Base-by-base conservation (phyloP, 2,888 invertebrate genomes). In the Leptogaster cylindrica region DNA sequence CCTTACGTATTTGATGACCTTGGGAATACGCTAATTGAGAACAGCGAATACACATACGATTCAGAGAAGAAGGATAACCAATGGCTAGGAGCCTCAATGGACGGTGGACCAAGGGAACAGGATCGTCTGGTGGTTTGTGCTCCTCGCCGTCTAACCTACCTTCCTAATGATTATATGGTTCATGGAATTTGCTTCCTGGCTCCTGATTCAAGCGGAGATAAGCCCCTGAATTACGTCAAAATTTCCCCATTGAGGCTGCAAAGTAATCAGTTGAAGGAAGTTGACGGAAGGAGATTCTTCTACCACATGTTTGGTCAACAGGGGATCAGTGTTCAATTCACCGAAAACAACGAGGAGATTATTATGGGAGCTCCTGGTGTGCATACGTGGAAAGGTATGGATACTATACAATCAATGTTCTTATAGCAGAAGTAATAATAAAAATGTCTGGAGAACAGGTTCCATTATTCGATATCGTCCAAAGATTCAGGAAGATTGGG, bases 41-140 rank as follows among this genome's bases (percentile, higher is more conserved):
- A 66, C 5, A 76, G 67, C 41, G 79, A 77, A 0, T 78, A 76
- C 68, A 77, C 78, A 0, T 75, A 73, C 46, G 77, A 80, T 50
- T 79, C 77, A 16, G 78, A 81, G 68, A 77, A 76, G 46, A 82
- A 83, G 67, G 80, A 83, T 61, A 71, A 75, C 39, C 82, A 83
- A 27, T 84, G 84, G 83, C 74, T 85, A 31, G 86, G 85, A 1
- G 83, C 79, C 2, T 76, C 84, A 0, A 80, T 85, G 74, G 81
- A 83, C 67, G 81, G 84, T 23, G 78, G 82, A 4, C 74, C 78
- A 10, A 74, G 73, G 25, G 79, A 79, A 23, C 76, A 76, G 14
- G 80, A 83, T 58, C 79, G 80, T 33, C 71, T 83, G 36, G 75
- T 83, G 41, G 83, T 81, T 0, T 82, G 82, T 68, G 81, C 82